Percentiles rank a stretch among this genome's conserved stretches.
phyloP scores from a whole-genome alignment of 1,140 invertebrate genomes.

The Caenorhabditis remanei region DNA sequence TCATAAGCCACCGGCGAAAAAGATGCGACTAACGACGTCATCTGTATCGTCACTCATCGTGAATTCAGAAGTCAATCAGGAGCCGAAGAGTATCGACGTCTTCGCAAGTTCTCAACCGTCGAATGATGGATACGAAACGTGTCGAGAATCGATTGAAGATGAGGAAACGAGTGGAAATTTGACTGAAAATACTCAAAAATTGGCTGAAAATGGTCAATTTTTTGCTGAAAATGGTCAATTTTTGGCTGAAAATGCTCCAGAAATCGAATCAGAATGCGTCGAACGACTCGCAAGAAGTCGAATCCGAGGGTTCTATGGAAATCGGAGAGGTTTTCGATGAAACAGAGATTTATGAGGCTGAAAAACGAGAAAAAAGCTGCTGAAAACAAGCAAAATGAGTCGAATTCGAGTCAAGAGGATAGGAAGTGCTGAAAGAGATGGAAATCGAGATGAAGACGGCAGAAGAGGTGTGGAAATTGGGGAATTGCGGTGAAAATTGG shows the following conservation, averaged over 20 bases:
- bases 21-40: background rate
- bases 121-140: background rate
- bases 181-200: no score
- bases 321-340: no score
- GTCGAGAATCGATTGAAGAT: background rate
- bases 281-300: no score
- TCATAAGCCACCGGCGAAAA: background rate
- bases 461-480: background rate
- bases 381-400: background rate
- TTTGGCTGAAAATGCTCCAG: background rate
- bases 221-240: no score
- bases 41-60: background rate
- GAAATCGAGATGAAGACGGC: no score
- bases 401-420: background rate
- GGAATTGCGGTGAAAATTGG: background rate
- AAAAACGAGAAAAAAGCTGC: no score
- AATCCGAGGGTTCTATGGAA: no score
- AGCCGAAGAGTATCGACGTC: background rate
- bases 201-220: background rate
- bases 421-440: background rate
- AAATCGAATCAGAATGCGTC: background rate
- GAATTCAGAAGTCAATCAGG: background rate
- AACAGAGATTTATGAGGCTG: no score
- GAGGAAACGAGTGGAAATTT: background rate
- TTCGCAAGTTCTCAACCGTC: background rate